phyloP scores from a whole-genome alignment of 2,113 vertebrate genomes.

The Siniperca chuatsi region DNA sequence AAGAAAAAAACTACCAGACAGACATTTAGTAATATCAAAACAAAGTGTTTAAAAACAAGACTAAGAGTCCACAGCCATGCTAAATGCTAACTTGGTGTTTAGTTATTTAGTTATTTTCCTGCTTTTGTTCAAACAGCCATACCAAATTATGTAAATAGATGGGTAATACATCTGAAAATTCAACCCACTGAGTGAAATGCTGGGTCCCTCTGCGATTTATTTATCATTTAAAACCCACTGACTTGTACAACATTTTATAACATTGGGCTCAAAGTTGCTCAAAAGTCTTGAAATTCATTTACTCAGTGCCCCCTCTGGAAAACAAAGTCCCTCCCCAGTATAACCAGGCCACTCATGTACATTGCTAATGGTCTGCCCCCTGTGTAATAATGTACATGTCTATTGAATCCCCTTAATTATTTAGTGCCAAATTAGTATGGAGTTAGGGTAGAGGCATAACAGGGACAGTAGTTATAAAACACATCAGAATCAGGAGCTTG shows the following conservation, averaged over 20 bases:
- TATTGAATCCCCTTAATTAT: constrained; percentile 68
- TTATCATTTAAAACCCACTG: constrained; percentile 41
- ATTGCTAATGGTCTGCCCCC: constrained; percentile 55
- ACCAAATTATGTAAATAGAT: not conserved
- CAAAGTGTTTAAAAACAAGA: too few species aligned
- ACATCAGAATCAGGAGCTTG: constrained; percentile 41
- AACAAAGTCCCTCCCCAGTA: constrained; percentile 41
- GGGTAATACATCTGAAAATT: not conserved
- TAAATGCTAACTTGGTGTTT: not conserved
- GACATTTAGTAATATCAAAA: too few species aligned
- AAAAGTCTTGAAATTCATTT: constrained; percentile 49
- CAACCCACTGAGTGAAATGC: not conserved
- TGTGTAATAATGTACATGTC: constrained; percentile 55
- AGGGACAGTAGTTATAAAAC: constrained; percentile 39
- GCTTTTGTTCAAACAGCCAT: not conserved
- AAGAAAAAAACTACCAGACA: too few species aligned
- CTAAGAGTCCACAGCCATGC: too few species aligned
- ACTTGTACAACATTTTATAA: constrained; percentile 10
- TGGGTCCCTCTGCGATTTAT: constrained; percentile 20
- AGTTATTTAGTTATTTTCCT: not conserved
- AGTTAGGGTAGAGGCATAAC: constrained; percentile 35
- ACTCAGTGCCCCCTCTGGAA: constrained; percentile 27
- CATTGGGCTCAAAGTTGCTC: constrained; percentile 26
- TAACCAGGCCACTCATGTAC: constrained; percentile 54
- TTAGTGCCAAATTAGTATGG: constrained; percentile 58